Evolutionary conservation across 2,113 vertebrate genomes (phyloP).

Genomic region (Lichenostomus cassidix): DNA sequence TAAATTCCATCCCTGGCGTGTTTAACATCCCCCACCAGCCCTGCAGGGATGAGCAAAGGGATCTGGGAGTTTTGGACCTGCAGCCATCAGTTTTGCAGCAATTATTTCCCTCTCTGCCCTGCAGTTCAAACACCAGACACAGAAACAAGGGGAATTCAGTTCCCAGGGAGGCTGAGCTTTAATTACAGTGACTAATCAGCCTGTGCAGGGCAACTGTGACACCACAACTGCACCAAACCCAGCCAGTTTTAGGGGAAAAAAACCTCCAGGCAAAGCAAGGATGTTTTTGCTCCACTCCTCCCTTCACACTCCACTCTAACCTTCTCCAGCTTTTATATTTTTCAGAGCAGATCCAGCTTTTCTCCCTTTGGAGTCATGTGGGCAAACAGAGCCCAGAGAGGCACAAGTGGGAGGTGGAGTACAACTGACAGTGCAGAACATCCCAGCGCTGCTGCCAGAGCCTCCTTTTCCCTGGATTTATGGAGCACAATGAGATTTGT

Average conservation of each 20-base stretch:
- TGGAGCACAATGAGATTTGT: background rate
- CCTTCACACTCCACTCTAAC: background rate
- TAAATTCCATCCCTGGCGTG: no score
- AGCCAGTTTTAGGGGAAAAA: background rate
- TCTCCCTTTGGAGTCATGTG: background rate
- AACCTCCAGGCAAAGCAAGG: background rate
- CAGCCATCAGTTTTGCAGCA: background rate
- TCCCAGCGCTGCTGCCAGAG: background rate
- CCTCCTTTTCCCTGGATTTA: background rate
- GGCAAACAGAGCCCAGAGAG: background rate
- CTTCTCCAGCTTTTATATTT: background rate
- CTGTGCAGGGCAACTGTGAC: background rate
- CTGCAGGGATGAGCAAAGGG: background rate
- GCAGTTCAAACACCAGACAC: background rate
- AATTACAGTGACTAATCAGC: background rate
- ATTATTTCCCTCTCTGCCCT: background rate
- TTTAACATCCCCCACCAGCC: no score
- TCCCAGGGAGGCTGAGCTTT: background rate
- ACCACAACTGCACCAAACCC: background rate
- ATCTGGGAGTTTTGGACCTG: background rate
- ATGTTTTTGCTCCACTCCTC: background rate
- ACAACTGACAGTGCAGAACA: background rate
- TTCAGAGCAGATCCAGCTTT: background rate
- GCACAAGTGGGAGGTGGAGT: background rate
- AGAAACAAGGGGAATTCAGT: rapidly evolving